A percentile compares a stretch with the other conserved stretches of the same genome.
These are phyloP conservation scores for Calidris pugnax DNA, from an alignment of 2,113 vertebrate genomes.

Conservation along the genomic window DNA sequence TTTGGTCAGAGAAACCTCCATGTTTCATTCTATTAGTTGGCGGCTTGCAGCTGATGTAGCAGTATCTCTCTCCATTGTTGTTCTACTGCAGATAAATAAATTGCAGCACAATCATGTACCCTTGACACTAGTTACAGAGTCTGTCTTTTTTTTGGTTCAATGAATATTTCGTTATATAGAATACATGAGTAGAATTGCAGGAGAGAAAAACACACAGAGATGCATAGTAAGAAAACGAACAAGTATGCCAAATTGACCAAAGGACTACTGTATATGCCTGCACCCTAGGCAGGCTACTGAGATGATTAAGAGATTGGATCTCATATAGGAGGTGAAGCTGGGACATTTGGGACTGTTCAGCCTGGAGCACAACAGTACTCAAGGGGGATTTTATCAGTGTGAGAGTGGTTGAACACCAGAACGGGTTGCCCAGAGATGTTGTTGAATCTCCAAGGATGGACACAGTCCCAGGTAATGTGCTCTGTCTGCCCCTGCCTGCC, in stretches of 20 bases:
- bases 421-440: background rate
- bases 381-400: background rate
- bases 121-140: background rate
- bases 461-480: background rate
- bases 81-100: background rate
- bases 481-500: background rate
- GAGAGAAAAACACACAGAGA: background rate
- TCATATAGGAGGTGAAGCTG: background rate
- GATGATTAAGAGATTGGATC: background rate
- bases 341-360: background rate
- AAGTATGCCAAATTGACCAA: background rate
- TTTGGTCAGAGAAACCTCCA: background rate
- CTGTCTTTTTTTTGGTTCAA: background rate
- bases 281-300: background rate
- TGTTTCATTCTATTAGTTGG: background rate
- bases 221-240: background rate
- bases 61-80: background rate
- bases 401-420: background rate
- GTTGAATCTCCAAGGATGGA: background rate
- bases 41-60: background rate
- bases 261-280: fast-evolving
- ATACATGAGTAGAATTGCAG: background rate
- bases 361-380: background rate
- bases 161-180: background rate
- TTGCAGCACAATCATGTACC: background rate